A percentile compares a stretch with the other conserved stretches of the same genome.
These are phyloP conservation scores for Aleiodes sp. DNA, from an alignment of 1,140 invertebrate genomes.

Conservation along the genomic window DNA sequence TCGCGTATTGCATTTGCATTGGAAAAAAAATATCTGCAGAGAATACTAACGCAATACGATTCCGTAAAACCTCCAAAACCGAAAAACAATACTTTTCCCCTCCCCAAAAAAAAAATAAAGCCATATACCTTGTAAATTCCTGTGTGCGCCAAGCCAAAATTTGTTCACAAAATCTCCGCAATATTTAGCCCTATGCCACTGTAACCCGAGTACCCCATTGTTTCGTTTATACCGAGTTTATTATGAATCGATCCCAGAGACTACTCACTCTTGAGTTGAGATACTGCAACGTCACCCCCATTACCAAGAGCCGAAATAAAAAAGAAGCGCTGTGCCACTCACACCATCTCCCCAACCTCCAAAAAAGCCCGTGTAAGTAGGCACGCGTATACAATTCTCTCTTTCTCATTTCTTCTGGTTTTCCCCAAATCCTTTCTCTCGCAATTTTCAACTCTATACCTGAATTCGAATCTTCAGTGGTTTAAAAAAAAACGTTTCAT, in stretches of 20 bases:
- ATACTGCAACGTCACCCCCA: conserved; percentile 22
- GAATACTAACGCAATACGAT: conserved; percentile 49
- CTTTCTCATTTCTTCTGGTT: no score
- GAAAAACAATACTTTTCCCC: not conserved
- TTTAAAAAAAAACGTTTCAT: no score
- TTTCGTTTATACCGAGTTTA: conserved; percentile 10
- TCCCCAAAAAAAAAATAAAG: conserved; percentile 2
- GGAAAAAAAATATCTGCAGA: conserved; percentile 47
- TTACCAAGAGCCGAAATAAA: not conserved
- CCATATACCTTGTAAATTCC: not conserved
- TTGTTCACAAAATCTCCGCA: conserved; percentile 6
- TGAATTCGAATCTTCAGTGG: no score
- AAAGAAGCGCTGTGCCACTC: no score
- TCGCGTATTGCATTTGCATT: conserved; percentile 34
- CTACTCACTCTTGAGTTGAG: not conserved
- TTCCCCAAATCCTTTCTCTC: no score
- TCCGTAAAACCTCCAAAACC: not conserved
- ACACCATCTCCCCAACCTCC: no score
- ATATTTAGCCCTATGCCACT: conserved; percentile 15
- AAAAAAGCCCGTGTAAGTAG: not conserved
- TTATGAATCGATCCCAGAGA: conserved; percentile 28
- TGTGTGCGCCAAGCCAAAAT: conserved; percentile 5
- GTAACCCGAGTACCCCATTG: not conserved
- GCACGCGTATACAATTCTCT: not conserved
- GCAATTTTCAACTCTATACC: no score